Conservation (phyloP, 2,113 vertebrate species). For the Macquaria ambigua region DNA sequence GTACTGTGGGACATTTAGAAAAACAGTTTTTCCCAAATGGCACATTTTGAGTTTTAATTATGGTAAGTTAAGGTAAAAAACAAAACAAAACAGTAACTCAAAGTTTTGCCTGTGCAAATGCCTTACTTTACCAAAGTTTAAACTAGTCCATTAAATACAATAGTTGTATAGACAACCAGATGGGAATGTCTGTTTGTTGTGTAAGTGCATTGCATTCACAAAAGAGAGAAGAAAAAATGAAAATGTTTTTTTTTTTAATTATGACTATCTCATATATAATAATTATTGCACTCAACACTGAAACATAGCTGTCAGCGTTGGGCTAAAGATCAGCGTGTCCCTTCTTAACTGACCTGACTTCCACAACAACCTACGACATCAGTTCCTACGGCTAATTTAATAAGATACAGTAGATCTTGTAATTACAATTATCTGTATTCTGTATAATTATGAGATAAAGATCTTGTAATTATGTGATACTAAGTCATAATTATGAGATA, state of each 20-base stretch:
- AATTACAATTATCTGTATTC: background rate
- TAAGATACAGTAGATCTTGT: background rate
- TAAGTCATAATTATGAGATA: background rate
- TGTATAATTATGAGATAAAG: background rate
- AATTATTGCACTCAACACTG: background rate
- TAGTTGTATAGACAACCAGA: background rate
- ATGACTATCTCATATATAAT: background rate
- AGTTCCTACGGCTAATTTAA: background rate
- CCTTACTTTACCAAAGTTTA: background rate
- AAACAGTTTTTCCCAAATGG: background rate
- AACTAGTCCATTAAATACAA: background rate
- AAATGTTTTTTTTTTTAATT: no score
- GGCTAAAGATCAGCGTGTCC: background rate
- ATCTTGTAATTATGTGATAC: background rate
- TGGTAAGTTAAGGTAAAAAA: background rate
- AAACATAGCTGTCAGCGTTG: background rate
- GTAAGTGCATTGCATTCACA: background rate
- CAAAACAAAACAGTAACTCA: background rate
- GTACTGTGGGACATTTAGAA: background rate
- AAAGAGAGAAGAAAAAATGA: no score
- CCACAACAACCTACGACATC: background rate
- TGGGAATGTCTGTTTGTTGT: background rate
- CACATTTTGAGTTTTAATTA: constrained; percentile 9
- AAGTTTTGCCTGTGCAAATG: background rate
- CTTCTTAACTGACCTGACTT: background rate